Conservation (phyloP, 2,113 vertebrate species). For the Pseudonaja textilis region DNA sequence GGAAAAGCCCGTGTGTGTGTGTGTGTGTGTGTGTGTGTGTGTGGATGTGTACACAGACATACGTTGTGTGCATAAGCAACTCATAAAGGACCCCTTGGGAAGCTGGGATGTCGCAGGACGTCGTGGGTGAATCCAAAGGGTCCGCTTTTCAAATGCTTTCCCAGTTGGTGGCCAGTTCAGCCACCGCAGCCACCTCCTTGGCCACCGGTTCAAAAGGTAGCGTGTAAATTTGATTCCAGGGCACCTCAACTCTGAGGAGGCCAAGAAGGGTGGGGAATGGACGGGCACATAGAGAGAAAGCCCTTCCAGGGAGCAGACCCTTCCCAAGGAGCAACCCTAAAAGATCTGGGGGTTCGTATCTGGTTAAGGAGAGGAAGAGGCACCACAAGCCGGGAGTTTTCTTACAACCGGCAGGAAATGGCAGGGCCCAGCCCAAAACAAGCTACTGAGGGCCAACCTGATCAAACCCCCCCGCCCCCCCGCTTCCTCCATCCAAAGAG, state of each 20-base stretch:
- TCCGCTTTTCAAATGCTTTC: background rate
- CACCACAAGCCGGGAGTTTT: background rate
- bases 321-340: background rate
- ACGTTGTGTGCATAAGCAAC: background rate
- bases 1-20: background rate
- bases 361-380: background rate
- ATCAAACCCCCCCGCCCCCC: background rate
- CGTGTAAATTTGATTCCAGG: background rate
- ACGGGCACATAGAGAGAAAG: fast-evolving
- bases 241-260: background rate
- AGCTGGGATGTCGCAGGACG: background rate
- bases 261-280: background rate
- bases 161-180: background rate
- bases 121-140: no score
- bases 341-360: background rate
- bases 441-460: no score
- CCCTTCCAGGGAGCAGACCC: fast-evolving
- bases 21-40: no score
- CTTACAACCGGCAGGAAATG: background rate
- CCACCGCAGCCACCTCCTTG: background rate
- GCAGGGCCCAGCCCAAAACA: background rate
- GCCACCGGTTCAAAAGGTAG: background rate
- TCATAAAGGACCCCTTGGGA: background rate
- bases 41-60: no score
- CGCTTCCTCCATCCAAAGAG: background rate